These are phyloP conservation scores for Scaptomyza cyrtandrae DNA, from an alignment of 2,888 invertebrate genomes.

Conservation along the genomic window DNA sequence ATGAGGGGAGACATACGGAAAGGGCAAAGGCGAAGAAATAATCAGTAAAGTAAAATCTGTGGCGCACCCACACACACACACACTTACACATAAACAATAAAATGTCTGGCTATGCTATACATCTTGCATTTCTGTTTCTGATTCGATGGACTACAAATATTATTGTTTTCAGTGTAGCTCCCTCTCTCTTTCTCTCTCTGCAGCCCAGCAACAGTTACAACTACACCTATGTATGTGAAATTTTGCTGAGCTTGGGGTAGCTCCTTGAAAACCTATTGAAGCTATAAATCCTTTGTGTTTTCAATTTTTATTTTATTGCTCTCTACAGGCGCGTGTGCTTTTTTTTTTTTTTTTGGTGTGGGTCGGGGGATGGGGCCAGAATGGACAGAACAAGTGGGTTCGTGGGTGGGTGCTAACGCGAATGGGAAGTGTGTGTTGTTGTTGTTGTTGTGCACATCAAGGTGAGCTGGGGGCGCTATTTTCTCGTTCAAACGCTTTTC, in stretches of 20 bases:
- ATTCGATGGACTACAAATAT: slow-evolving; percentile 61
- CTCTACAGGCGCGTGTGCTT: slow-evolving; percentile 63
- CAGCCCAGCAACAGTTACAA: slow-evolving; percentile 5
- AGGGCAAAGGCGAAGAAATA: slow-evolving; percentile 70
- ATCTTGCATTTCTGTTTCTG: slow-evolving; percentile 29
- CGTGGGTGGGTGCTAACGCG: slow-evolving; percentile 14
- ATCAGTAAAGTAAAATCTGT: slow-evolving; percentile 75
- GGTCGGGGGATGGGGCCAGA: slow-evolving; percentile 7
- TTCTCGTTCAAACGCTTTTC: slow-evolving; percentile 21
- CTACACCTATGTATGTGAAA: slow-evolving; percentile 41
- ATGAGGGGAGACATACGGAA: slow-evolving; percentile 5
- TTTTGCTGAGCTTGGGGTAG: slow-evolving; percentile 63
- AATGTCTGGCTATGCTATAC: slow-evolving; percentile 56
- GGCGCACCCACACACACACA: slow-evolving; percentile 64
- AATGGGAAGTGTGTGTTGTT: not conserved
- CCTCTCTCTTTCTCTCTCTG: not conserved
- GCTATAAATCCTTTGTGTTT: slow-evolving; percentile 82
- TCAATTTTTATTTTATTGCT: slow-evolving; percentile 81
- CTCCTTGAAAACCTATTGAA: slow-evolving; percentile 81
- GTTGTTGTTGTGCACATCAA: slow-evolving; percentile 14
- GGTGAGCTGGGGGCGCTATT: slow-evolving; percentile 30
- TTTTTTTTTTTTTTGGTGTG: slow-evolving; percentile 21
- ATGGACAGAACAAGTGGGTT: slow-evolving; percentile 11
- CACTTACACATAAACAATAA: slow-evolving; percentile 69
- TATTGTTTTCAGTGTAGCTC: slow-evolving; percentile 62